These are phyloP conservation scores for Chiloscyllium plagiosum DNA, from an alignment of 2,113 vertebrate species.

Conservation along the genomic window DNA sequence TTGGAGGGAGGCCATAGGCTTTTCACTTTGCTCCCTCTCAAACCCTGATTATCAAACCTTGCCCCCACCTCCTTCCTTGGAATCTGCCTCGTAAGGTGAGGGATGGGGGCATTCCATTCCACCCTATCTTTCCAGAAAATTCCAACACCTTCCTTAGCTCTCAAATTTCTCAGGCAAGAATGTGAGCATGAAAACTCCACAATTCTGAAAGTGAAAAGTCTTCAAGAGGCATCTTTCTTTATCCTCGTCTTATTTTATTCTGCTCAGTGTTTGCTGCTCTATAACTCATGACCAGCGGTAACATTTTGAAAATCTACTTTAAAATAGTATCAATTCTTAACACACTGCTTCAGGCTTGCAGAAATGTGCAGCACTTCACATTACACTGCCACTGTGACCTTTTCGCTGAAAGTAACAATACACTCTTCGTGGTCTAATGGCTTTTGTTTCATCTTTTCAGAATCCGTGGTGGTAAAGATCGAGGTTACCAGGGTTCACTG, in stretches of 20 bases:
- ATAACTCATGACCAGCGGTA: background rate
- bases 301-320: background rate
- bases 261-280: background rate
- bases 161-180: background rate
- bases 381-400: too few species aligned
- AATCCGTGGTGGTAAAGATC: too few species aligned
- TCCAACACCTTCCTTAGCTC: background rate
- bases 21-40: too few species aligned
- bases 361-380: background rate
- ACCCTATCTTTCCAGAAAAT: background rate
- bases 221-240: background rate
- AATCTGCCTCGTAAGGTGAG: too few species aligned
- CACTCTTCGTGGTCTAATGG: too few species aligned
- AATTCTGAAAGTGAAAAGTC: background rate
- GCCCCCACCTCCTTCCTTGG: too few species aligned
- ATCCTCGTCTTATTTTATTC: background rate
- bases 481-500: too few species aligned
- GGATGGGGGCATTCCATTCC: too few species aligned
- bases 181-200: background rate
- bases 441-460: too few species aligned
- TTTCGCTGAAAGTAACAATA: too few species aligned
- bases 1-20: too few species aligned
- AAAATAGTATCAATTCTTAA: background rate
- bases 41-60: too few species aligned
- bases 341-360: background rate